Evolutionary conservation across 2,888 invertebrate genomes (phyloP), one percentile per base, ranked within the genome.

Genomic region (Sminthurinus aureus): DNA sequence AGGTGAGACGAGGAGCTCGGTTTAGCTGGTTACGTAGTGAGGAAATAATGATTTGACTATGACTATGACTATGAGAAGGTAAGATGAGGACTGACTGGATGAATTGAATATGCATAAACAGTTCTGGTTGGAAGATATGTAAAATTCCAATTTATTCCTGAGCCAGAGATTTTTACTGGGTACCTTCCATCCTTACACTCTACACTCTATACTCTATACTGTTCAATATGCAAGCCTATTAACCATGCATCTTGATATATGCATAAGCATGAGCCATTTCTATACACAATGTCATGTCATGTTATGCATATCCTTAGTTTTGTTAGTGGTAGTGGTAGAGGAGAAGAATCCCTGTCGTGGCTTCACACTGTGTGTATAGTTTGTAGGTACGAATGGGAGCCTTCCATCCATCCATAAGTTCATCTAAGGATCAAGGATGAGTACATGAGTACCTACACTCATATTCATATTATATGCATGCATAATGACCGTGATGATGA

Each of bases 31-130:
- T 38, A 38, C 38, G 38, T 38, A 38, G 38, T 1, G 3, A 38
- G 38, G 38, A 38, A 38, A 38, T 38, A 6, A 4, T 38, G 38
- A 6, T 38, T 38, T 38, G 38, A 6, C 6, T 38, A 38, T 38
- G 38, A 38, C 38, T 38, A 38, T 38, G 38, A 38, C 38, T 38
- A 38, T 38, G 38, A 69, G n/a, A 20, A 20, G 67, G 20, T 22
- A 69, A 69, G n/a, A 69, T 22, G 22, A 69, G 67, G 67, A 69
- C n/a, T 64, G 64, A 64, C 64, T 64, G 67, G 20, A 69, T 69
- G 66, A 79, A 69, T 82, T 67, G 76, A 51, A 76, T 83, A 83
- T 83, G 83, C 83, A 83, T 83, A 82, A 75, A 76, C 76, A 13
- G 15, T 18, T 58, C 9, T 58, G 58, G 58, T 15, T 58, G 58